These are phyloP conservation scores for Nerophis lumbriciformis DNA, from an alignment of 2,113 vertebrate genomes.

Conservation along the genomic window DNA sequence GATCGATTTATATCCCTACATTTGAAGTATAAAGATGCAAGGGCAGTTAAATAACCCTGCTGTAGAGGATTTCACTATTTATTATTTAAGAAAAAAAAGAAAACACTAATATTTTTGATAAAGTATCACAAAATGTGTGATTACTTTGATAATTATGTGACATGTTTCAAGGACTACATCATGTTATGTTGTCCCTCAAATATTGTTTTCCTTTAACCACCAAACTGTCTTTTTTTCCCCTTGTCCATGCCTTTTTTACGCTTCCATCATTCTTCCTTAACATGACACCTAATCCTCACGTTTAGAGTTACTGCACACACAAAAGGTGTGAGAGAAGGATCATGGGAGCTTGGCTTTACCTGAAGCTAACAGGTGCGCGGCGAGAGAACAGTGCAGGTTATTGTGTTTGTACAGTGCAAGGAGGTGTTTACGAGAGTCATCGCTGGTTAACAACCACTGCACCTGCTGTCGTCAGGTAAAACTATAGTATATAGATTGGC, in stretches of 20 bases:
- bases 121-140: no score
- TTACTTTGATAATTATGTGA: no score
- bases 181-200: no score
- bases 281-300: constrained; percentile 44
- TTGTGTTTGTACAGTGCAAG: constrained; percentile 2
- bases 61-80: no score
- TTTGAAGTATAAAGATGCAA: no score
- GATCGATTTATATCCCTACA: no score
- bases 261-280: not conserved
- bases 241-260: not conserved
- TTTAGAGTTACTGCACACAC: constrained; percentile 46
- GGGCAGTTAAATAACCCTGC: no score
- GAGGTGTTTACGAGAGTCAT: not conserved
- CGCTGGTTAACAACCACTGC: not conserved
- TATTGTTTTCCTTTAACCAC: no score
- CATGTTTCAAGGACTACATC: no score
- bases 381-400: constrained; percentile 20
- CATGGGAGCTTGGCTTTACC: constrained; percentile 16
- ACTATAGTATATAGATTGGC: no score
- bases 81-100: no score
- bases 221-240: not conserved
- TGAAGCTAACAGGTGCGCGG: constrained; percentile 36
- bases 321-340: constrained; percentile 1
- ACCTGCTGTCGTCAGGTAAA: not conserved
- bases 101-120: no score